Conservation (phyloP, 1,140 invertebrate species). For the Radopholus similis region DNA sequence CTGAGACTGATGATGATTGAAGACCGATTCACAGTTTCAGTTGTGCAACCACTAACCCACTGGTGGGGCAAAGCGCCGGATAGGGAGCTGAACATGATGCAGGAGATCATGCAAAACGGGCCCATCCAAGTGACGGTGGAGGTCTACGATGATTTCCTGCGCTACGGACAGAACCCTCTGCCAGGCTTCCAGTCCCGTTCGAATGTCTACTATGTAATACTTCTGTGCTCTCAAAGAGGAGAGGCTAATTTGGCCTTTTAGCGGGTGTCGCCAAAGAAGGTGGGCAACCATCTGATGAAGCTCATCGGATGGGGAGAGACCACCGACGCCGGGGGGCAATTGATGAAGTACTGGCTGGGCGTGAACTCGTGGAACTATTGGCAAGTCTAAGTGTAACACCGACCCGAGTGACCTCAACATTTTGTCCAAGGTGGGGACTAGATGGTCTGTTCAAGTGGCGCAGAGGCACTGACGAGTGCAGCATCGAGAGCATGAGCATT, state of each 20-base stretch:
- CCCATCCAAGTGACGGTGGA: not conserved
- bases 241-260: not conserved
- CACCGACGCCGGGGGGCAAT: not conserved
- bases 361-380: slow-evolving; percentile 2
- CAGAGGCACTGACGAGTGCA: not conserved
- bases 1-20: no score
- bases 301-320: slow-evolving; percentile 7
- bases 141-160: not conserved
- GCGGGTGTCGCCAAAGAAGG: not conserved
- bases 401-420: not conserved
- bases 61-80: not conserved
- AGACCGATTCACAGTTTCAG: no score
- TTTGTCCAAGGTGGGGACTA: not conserved
- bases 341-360: not conserved
- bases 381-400: not conserved
- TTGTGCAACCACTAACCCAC: not conserved
- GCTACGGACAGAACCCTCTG: not conserved
- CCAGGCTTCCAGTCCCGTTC: no score
- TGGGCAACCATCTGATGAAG: not conserved
- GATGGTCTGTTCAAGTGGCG: not conserved
- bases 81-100: not conserved
- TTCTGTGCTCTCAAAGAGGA: not conserved
- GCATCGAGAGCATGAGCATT: slow-evolving; percentile 3
- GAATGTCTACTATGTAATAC: not conserved
- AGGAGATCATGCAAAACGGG: not conserved